These are phyloP conservation scores for Mesocricetus auratus DNA, from an alignment of 2,113 vertebrate species.

Conservation along the genomic window DNA sequence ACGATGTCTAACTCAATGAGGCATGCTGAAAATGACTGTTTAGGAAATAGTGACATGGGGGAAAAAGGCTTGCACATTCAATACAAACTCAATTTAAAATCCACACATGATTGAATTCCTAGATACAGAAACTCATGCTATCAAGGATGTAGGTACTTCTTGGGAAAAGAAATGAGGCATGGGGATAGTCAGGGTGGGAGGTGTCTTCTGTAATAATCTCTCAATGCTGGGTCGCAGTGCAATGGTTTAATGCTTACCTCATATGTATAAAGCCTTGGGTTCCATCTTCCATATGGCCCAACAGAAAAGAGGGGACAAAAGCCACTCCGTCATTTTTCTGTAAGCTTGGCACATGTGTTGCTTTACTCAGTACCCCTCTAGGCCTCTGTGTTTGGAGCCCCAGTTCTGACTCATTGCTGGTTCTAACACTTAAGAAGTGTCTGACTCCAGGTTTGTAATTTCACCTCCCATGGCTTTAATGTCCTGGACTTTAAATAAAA, in stretches of 20 bases:
- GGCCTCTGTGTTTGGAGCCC: not conserved
- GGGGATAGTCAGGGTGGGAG: not conserved
- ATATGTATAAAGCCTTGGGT: not conserved
- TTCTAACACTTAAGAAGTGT: not conserved
- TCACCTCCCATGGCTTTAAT: not conserved
- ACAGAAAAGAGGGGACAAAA: not conserved
- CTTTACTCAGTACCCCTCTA: not conserved
- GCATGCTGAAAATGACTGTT: no score
- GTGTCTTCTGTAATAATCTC: no score
- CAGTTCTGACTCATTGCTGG: not conserved
- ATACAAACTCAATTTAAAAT: not conserved
- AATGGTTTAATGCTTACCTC: not conserved
- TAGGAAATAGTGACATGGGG: not conserved
- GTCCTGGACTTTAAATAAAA: not conserved
- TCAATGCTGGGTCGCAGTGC: not conserved
- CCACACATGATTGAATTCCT: not conserved
- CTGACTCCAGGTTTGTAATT: not conserved
- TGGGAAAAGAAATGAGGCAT: not conserved
- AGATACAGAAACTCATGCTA: not conserved
- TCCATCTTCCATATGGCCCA: not conserved
- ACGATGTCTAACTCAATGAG: no score
- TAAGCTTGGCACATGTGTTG: not conserved
- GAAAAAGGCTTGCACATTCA: not conserved
- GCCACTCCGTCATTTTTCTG: no score
- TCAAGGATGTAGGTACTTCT: not conserved